These are phyloP conservation scores for Biston stratarius DNA, from an alignment of 2,888 invertebrate genomes.

Conservation along the genomic window DNA sequence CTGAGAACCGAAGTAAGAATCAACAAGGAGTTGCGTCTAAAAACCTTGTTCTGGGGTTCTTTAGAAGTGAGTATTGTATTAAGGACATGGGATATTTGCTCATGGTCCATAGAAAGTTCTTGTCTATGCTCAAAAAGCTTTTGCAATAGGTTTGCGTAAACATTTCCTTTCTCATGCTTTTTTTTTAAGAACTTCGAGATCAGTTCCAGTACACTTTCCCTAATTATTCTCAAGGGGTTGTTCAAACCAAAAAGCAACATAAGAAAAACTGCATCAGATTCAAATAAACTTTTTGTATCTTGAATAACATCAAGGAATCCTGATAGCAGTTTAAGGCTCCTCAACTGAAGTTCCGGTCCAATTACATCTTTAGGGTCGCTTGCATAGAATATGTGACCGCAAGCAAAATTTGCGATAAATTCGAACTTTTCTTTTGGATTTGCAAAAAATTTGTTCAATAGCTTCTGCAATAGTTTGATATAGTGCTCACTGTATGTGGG, in stretches of 20 bases:
- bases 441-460: slow-evolving; percentile 77
- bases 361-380: slow-evolving; percentile 74
- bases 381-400: slow-evolving; percentile 78
- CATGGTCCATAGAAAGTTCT: slow-evolving; percentile 89
- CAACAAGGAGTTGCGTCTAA: slow-evolving; percentile 70
- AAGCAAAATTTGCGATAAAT: slow-evolving; percentile 86
- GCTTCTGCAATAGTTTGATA: slow-evolving; percentile 70
- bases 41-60: slow-evolving; percentile 73
- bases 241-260: slow-evolving; percentile 85
- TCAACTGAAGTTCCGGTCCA: slow-evolving; percentile 81
- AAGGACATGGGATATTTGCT: slow-evolving; percentile 88
- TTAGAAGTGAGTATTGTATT: slow-evolving; percentile 87
- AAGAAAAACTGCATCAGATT: slow-evolving; percentile 80
- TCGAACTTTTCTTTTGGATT: slow-evolving; percentile 79
- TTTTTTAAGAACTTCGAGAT: slow-evolving; percentile 70
- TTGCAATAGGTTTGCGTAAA: slow-evolving; percentile 77
- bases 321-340: slow-evolving; percentile 76
- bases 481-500: slow-evolving; percentile 70
- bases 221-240: slow-evolving; percentile 82
- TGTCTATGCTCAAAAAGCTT: slow-evolving; percentile 79
- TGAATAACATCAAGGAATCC: slow-evolving; percentile 64
- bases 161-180: slow-evolving; percentile 64
- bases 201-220: slow-evolving; percentile 85
- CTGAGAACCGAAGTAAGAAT: slow-evolving; percentile 71
- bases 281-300: slow-evolving; percentile 68